phyloP scores from a whole-genome alignment of 30 jellyfish, hydroid and myxozoan species.

The Hydractinia symbiolongicarpus region DNA sequence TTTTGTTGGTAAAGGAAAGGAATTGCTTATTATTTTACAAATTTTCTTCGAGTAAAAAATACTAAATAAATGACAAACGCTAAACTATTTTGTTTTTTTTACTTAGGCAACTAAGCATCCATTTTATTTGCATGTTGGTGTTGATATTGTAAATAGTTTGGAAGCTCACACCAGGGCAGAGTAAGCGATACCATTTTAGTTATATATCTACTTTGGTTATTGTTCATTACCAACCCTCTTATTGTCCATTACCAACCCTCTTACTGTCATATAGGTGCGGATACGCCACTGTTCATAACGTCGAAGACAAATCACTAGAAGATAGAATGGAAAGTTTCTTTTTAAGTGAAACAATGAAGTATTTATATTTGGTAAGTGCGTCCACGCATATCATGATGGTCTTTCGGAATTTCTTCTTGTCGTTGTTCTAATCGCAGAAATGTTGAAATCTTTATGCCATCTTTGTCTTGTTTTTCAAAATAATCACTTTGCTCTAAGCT shows the following conservation, averaged over 20 bases:
- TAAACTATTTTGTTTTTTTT: background rate
- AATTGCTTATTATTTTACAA: too few species aligned
- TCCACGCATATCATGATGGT: background rate
- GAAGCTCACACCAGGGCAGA: conserved; percentile 79
- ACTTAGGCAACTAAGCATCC: conserved; percentile 97
- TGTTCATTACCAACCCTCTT: too few species aligned
- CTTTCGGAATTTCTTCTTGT: too few species aligned
- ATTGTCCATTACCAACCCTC: too few species aligned
- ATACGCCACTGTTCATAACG: conserved; percentile 88
- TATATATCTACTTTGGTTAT: too few species aligned
- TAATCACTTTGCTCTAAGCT: too few species aligned
- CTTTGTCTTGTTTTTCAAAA: too few species aligned
- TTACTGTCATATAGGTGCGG: conserved; percentile 63
- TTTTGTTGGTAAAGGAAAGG: background rate
- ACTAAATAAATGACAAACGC: too few species aligned
- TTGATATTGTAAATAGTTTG: conserved; percentile 58
- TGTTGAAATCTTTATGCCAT: too few species aligned
- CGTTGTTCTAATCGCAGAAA: too few species aligned
- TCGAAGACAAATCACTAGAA: conserved; percentile 69
- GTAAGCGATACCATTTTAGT: conserved; percentile 21
- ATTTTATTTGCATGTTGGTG: conserved; percentile 93
- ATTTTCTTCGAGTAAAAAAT: too few species aligned
- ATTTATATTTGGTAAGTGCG: conserved; percentile 72
- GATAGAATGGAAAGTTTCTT: conserved; percentile 98
- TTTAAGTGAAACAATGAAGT: conserved; percentile 91